Conservation (phyloP, 2,113 vertebrate species). For the Pseudorasbora parva region DNA sequence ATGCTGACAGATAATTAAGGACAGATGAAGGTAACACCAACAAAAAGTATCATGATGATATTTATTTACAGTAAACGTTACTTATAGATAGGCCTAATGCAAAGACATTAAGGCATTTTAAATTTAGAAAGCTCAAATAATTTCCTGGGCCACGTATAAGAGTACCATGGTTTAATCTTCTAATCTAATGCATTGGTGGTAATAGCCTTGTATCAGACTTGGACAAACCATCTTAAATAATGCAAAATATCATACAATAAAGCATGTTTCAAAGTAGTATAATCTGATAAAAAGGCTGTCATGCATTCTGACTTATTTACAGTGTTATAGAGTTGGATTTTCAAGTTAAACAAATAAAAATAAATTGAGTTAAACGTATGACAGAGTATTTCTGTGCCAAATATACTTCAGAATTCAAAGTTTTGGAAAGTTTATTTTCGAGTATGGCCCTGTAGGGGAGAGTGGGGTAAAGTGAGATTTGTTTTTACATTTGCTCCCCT, state of each 20-base stretch:
- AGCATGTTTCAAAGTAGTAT: neutral
- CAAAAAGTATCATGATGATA: neutral
- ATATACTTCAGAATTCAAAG: no score
- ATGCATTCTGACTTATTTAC: no score
- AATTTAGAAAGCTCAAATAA: neutral
- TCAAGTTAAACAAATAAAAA: no score
- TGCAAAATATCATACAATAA: neutral
- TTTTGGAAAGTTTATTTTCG: no score
- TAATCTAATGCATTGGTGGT: neutral
- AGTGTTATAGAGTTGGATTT: neutral
- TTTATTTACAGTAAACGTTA: neutral
- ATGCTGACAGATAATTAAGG: neutral
- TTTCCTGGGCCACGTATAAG: neutral
- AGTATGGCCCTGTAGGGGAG: no score
- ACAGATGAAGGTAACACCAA: neutral
- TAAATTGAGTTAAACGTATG: no score
- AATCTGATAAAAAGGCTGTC: neutral
- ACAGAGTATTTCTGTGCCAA: no score
- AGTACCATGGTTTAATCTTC: neutral
- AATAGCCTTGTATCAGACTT: neutral
- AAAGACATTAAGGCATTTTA: neutral
- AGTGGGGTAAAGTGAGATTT: no score
- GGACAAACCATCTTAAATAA: neutral
- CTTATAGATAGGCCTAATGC: neutral
- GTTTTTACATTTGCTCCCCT: no score